phyloP scores from a whole-genome alignment of 2,888 invertebrate species.

The Melipona bicolor region DNA sequence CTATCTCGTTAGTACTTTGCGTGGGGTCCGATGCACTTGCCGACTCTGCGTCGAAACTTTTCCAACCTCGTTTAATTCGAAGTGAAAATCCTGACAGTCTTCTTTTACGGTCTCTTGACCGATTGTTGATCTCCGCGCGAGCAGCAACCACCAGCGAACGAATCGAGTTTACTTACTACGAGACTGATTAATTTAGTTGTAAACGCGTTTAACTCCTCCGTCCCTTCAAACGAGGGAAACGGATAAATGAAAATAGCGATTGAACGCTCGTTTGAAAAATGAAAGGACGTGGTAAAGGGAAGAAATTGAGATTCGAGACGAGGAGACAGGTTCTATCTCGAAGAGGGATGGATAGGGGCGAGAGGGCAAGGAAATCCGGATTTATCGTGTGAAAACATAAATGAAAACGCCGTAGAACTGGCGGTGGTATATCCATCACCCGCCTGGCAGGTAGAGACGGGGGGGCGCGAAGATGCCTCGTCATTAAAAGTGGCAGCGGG shows the following conservation, averaged over 20 bases:
- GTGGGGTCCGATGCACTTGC: slow-evolving; percentile 53
- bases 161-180: background rate
- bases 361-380: slow-evolving; percentile 47
- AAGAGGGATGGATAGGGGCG: background rate
- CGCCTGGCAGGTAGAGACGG: slow-evolving; percentile 65
- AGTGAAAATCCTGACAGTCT: slow-evolving; percentile 14
- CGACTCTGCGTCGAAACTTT: slow-evolving; percentile 28
- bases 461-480: slow-evolving; percentile 72
- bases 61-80: background rate
- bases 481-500: slow-evolving; percentile 64
- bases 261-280: background rate
- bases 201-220: too few relatives aligned
- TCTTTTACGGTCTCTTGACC: background rate
- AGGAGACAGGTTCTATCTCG: slow-evolving; percentile 9
- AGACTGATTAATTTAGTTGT: background rate
- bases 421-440: slow-evolving; percentile 73
- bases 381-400: slow-evolving; percentile 75
- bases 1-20: slow-evolving; percentile 67
- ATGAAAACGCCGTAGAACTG: slow-evolving; percentile 74
- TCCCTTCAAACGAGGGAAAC: background rate
- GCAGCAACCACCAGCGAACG: background rate
- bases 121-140: background rate
- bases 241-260: background rate
- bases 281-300: background rate
- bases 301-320: slow-evolving; percentile 8